Percentiles rank a stretch among this genome's conserved stretches.
phyloP scores from a whole-genome alignment of 2,113 vertebrate genomes.

The Cinclus cinclus region DNA sequence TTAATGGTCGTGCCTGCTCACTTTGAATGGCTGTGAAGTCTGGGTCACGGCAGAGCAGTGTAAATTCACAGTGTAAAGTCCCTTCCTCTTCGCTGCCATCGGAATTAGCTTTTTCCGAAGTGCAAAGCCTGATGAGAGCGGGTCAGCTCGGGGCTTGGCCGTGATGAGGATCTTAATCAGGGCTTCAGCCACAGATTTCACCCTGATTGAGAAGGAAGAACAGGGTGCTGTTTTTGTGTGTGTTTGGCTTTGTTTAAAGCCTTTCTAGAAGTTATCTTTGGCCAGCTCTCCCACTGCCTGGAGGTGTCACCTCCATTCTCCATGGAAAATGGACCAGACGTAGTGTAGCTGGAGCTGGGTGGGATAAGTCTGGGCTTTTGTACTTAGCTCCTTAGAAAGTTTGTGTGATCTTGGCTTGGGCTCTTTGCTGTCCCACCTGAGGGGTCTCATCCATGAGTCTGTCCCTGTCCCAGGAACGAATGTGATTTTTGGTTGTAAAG shows the following conservation, averaged over 20 bases:
- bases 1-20: constrained; percentile 16
- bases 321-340: not conserved
- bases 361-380: not conserved
- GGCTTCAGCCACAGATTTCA: not conserved
- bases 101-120: not conserved
- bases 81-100: not conserved
- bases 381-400: not conserved
- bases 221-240: not conserved
- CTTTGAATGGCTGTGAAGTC: constrained; percentile 17
- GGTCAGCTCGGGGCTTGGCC: not conserved
- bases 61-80: not conserved
- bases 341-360: not conserved
- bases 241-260: not conserved
- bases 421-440: not conserved
- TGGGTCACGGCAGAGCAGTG: not conserved
- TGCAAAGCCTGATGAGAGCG: not conserved
- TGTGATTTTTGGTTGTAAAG: not conserved
- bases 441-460: not conserved
- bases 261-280: not conserved
- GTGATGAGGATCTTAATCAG: not conserved
- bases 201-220: not conserved
- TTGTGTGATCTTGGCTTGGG: not conserved
- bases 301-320: not conserved
- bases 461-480: not conserved
- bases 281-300: not conserved